These are phyloP conservation scores for Portunus trituberculatus DNA, from an alignment of 1,140 invertebrate genomes.

Conservation along the genomic window DNA sequence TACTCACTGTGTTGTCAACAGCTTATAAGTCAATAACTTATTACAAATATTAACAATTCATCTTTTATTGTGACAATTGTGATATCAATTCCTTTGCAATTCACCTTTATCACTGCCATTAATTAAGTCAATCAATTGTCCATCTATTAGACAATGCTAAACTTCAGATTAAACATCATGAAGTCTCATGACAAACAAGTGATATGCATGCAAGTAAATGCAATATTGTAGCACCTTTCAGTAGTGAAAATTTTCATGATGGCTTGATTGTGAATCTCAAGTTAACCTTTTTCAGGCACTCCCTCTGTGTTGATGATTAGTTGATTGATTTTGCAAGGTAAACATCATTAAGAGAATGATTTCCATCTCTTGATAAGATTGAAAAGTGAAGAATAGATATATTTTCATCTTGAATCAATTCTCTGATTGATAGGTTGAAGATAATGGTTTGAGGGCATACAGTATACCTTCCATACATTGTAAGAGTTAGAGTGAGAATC, in stretches of 20 bases:
- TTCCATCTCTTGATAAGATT: neutral
- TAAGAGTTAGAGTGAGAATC: neutral
- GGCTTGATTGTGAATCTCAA: conserved; percentile 60
- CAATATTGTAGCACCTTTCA: conserved; percentile 69
- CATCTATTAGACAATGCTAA: conserved; percentile 24
- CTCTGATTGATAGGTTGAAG: neutral
- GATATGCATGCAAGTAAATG: conserved; percentile 71
- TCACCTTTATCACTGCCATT: neutral
- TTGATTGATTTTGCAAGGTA: neutral
- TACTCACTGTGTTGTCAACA: neutral
- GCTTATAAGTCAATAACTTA: neutral
- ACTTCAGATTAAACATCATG: conserved; percentile 26
- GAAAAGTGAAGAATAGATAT: neutral
- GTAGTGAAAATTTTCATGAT: conserved; percentile 57
- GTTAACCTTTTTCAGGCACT: neutral
- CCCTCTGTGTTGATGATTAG: neutral
- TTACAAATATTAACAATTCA: conserved; percentile 12
- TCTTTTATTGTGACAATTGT: neutral
- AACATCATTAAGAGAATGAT: neutral
- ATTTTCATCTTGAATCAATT: neutral
- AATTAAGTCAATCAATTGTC: neutral
- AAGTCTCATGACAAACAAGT: conserved; percentile 40
- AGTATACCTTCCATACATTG: neutral
- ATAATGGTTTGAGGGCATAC: neutral
- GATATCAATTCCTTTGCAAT: neutral